phyloP scores from a whole-genome alignment of 2,888 invertebrate genomes.

The Eutolmus rufibarbis region DNA sequence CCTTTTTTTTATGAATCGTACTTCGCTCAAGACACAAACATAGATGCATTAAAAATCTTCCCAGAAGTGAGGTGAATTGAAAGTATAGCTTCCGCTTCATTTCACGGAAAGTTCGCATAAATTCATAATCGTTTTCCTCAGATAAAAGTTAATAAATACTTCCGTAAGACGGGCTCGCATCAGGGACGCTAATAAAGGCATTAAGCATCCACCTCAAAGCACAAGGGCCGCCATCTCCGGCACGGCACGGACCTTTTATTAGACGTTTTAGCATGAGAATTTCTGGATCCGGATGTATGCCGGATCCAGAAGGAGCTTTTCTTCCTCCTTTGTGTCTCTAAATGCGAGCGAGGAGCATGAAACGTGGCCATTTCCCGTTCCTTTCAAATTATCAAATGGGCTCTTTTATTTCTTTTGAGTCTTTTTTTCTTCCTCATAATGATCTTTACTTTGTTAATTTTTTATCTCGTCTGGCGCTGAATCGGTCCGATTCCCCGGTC shows the following conservation, averaged over 20 bases:
- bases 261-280: conserved; percentile 31
- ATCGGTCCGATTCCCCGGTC: background rate
- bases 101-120: background rate
- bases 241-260: background rate
- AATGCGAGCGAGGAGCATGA: conserved; percentile 7
- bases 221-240: background rate
- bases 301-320: conserved; percentile 14
- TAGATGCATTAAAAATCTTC: background rate
- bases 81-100: background rate
- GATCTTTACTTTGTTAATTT: conserved; percentile 36
- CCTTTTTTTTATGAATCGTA: too few relatives aligned
- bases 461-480: background rate
- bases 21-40: too few relatives aligned
- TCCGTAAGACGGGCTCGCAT: background rate
- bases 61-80: background rate
- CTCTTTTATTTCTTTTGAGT: conserved; percentile 31
- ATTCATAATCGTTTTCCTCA: background rate
- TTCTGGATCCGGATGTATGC: conserved; percentile 7
- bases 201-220: conserved; percentile 21
- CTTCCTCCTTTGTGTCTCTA: conserved; percentile 19
- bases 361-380: conserved; percentile 33
- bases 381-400: conserved; percentile 33
- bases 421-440: conserved; percentile 17
- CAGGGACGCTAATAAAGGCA: conserved; percentile 10
- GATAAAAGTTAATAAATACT: conserved; percentile 21